Evolutionary conservation across 2,113 vertebrate genomes (phyloP), one percentile per base, ranked within the genome.

Genomic region (Entomyzon cyanotis): DNA sequence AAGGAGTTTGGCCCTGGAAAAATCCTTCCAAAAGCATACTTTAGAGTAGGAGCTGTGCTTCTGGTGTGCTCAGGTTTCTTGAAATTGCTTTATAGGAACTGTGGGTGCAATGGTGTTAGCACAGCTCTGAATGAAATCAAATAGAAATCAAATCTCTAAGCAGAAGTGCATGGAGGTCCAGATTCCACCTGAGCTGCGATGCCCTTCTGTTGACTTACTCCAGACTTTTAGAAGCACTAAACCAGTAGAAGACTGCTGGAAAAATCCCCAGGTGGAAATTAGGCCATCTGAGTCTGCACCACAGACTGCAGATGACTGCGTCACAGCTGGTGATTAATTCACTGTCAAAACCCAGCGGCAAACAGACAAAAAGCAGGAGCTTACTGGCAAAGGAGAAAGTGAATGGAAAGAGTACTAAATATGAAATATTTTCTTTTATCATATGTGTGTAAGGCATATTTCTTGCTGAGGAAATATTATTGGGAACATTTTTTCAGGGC

Each of bases 401-500:
- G 30, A 75, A 71, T 44, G 31, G 8, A 60, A 69, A 80, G 7
- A 47, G 4, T 56, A 23, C 8, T 44, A 62, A 62, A 84, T 21
- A 69, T 46, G 6, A 68, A 84, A 37, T 25, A 35, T 41, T 74
- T 96, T 79, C 24, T 62, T 81, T 64, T 41, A 12, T 77, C 10
- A 1, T 39, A 10, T 14, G 2, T 16, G 15, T 35, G 12, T 56
- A 78, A 93, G 18, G 7, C 35, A 23, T 59, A 91, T 55, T 11
- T 31, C 5, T 52, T 10, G 3, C 28, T 70, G 8, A 67, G 21
- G 15, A 80, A 69, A 33, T 2, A 24, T 35, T 13, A 49, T 4
- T 64, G 2, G 16, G 7, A 21, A 25, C 0, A 0, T 25, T 44
- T 46, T 77, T 92, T 83, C 1, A 1, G 13, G 18, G 2, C 28